phyloP scores from a whole-genome alignment of 1,140 invertebrate species.

The Chironomus tepperi region DNA sequence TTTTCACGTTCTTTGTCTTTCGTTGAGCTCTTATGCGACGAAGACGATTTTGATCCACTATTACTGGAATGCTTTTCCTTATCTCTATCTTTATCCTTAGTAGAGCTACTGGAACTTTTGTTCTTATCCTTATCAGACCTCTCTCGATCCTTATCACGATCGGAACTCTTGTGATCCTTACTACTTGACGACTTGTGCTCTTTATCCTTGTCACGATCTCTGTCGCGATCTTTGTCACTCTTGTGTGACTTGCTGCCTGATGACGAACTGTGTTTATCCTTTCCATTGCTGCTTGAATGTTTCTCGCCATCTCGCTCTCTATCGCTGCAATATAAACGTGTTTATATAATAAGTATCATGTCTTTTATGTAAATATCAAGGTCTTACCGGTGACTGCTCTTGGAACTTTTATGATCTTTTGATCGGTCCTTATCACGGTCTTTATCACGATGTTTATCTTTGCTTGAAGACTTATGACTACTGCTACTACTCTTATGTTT shows the following conservation, averaged over 20 bases:
- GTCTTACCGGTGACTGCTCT: conserved; percentile 35
- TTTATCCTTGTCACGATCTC: conserved; percentile 42
- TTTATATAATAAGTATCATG: conserved; percentile 36
- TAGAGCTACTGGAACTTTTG: conserved; percentile 31
- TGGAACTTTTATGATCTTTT: conserved; percentile 29
- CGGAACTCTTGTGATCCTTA: conserved; percentile 43
- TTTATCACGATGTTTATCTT: conserved; percentile 42
- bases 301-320: conserved; percentile 31
- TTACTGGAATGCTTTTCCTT: conserved; percentile 35
- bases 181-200: conserved; percentile 42
- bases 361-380: conserved; percentile 35
- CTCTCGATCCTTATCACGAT: conserved; percentile 40
- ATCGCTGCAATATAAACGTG: neutral
- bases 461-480: conserved; percentile 53
- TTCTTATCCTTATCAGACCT: conserved; percentile 32
- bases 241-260: conserved; percentile 31
- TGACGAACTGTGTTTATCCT: conserved; percentile 35
- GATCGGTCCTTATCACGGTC: conserved; percentile 36
- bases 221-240: conserved; percentile 42
- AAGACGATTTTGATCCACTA: conserved; percentile 31
- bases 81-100: conserved; percentile 38
- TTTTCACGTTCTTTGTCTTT: too few species aligned
- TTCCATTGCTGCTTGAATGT: conserved; percentile 41
- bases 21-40: conserved; percentile 25
- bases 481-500: conserved; percentile 46